A percentile compares a stretch with the other conserved stretches of the same genome.
Evolutionary conservation across 2,113 vertebrate genomes (phyloP).

Genomic region (Nettapus auritus): DNA sequence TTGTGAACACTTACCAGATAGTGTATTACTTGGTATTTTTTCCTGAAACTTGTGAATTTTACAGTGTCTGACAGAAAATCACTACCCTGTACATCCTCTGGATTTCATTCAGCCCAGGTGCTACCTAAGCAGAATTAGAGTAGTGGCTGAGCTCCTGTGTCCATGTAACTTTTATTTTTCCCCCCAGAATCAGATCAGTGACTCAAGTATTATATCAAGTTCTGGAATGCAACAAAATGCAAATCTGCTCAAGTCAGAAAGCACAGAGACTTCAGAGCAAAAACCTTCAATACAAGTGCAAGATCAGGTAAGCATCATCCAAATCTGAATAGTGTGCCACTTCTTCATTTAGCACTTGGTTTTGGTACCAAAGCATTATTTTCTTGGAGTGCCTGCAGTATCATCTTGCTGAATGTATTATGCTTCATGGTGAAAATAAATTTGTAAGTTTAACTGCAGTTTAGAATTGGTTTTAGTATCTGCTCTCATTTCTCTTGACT

Average conservation of each 20-base stretch:
- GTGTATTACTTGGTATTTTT: not conserved
- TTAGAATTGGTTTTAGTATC: not conserved
- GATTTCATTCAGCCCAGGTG: not conserved
- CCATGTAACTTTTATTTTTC: not conserved
- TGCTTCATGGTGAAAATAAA: not conserved
- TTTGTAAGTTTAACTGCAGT: not conserved
- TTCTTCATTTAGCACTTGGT: not conserved
- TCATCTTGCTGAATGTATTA: not conserved
- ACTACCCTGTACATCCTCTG: not conserved
- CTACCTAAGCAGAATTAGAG: not conserved
- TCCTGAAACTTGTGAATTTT: not conserved
- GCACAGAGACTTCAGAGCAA: slow-evolving; percentile 71
- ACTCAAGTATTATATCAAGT: slow-evolving; percentile 70
- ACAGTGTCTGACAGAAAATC: not conserved
- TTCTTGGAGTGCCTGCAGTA: not conserved
- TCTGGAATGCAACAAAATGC: slow-evolving; percentile 71
- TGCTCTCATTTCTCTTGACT: not conserved
- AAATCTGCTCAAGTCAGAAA: slow-evolving; percentile 72
- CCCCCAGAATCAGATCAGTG: slow-evolving; percentile 73
- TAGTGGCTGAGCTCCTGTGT: not conserved
- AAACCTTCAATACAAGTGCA: slow-evolving; percentile 61
- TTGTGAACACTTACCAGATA: not conserved
- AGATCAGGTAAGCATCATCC: slow-evolving; percentile 75
- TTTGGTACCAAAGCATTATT: not conserved
- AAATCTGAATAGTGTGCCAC: not conserved